phyloP scores from a whole-genome alignment of 1,140 invertebrate species.

The Leptoteleia sp. region DNA sequence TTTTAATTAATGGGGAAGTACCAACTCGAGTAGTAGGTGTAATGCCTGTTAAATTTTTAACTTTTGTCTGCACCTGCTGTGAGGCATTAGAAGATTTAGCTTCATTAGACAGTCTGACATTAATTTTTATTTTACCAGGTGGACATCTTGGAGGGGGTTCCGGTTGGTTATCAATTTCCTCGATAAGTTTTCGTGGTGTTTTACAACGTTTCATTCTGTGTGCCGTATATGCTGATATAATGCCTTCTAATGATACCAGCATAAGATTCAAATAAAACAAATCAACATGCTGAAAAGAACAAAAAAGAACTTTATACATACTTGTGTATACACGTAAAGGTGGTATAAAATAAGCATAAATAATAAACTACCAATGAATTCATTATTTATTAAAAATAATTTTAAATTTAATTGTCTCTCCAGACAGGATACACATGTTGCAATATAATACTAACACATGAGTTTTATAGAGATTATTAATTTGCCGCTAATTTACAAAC shows the following conservation, averaged over 20 bases:
- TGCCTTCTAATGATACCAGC: slow-evolving; percentile 86
- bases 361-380: no score
- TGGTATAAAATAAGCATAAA: no score
- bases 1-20: slow-evolving; percentile 78
- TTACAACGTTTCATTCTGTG: slow-evolving; percentile 89
- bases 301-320: no score
- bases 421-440: slow-evolving; percentile 52
- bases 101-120: slow-evolving; percentile 80
- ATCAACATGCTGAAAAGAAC: slow-evolving; percentile 86
- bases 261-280: slow-evolving; percentile 87
- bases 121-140: slow-evolving; percentile 84
- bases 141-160: slow-evolving; percentile 86
- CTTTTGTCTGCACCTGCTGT: slow-evolving; percentile 71
- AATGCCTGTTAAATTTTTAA: slow-evolving; percentile 75
- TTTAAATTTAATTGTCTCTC: slow-evolving; percentile 36
- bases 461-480: slow-evolving; percentile 48
- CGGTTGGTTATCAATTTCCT: slow-evolving; percentile 86
- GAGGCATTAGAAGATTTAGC: slow-evolving; percentile 68
- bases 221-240: slow-evolving; percentile 90
- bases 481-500: slow-evolving; percentile 25
- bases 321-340: neutral
- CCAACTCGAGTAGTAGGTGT: slow-evolving; percentile 77
- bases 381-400: no score
- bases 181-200: slow-evolving; percentile 87
- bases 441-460: slow-evolving; percentile 21